These are phyloP conservation scores for Acanthurus lineatus DNA, from an alignment of 2,797 vertebrate genomes.

Conservation along the genomic window DNA sequence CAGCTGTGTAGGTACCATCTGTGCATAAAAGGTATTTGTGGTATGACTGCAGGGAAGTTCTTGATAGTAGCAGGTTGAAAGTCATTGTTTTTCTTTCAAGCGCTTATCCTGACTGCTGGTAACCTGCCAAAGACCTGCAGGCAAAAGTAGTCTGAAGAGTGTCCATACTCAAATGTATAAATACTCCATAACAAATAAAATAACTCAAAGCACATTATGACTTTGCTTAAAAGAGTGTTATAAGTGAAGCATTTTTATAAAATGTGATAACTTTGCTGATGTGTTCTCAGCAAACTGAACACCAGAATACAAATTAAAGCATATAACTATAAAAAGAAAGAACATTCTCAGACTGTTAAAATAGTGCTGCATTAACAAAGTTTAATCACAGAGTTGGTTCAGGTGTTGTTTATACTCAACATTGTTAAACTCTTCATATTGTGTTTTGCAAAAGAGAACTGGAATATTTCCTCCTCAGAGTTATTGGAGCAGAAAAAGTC, in stretches of 20 bases:
- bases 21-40: slow-evolving; percentile 68
- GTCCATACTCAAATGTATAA: neutral
- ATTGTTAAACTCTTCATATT: neutral
- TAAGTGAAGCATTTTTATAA: neutral
- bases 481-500: neutral
- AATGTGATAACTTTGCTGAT: neutral
- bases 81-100: slow-evolving; percentile 18
- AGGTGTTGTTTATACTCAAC: neutral
- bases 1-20: slow-evolving; percentile 48
- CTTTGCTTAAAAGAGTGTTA: neutral
- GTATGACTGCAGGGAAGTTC: slow-evolving; percentile 50
- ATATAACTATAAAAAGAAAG: too few species aligned
- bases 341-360: neutral
- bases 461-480: neutral
- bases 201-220: neutral
- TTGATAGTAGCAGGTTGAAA: slow-evolving; percentile 22
- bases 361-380: neutral
- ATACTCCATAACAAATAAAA: neutral
- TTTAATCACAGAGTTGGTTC: neutral
- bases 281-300: neutral
- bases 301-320: too few species aligned
- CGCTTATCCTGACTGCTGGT: slow-evolving; percentile 1
- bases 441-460: neutral
- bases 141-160: neutral
- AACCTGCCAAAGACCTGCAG: slow-evolving; percentile 2